These are phyloP conservation scores for Margarornis squamiger DNA, from an alignment of 2,797 vertebrate genomes.

Conservation along the genomic window DNA sequence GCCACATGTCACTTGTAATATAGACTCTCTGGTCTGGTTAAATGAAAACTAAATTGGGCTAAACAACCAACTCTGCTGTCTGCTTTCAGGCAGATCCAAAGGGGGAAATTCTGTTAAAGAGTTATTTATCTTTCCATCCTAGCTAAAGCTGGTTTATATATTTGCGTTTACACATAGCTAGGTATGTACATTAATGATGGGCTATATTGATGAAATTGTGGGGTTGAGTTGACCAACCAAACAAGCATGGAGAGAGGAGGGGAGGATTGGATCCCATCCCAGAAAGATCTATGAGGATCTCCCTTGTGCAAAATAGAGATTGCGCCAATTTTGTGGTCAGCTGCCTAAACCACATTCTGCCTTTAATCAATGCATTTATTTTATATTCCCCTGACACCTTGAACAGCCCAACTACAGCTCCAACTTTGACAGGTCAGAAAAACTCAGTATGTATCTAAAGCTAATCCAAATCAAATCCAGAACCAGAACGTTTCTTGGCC, in stretches of 20 bases:
- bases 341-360: not conserved
- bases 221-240: not conserved
- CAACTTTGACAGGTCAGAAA: not conserved
- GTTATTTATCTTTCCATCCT: not conserved
- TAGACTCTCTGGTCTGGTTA: not conserved
- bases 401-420: not conserved
- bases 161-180: not conserved
- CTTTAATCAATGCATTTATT: not conserved
- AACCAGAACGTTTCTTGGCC: not conserved
- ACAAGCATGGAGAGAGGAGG: not conserved
- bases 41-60: constrained; percentile 39
- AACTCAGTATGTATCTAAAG: not conserved
- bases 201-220: not conserved
- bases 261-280: not conserved
- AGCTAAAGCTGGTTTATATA: not conserved
- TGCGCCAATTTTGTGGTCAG: not conserved
- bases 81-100: constrained; percentile 17
- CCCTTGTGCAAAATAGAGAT: not conserved
- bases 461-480: not conserved
- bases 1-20: not conserved
- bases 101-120: not conserved
- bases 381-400: not conserved
- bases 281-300: not conserved
- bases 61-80: not conserved
- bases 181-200: not conserved